phyloP scores from a whole-genome alignment of 2,797 vertebrate genomes.

The Gallirallus australis region DNA sequence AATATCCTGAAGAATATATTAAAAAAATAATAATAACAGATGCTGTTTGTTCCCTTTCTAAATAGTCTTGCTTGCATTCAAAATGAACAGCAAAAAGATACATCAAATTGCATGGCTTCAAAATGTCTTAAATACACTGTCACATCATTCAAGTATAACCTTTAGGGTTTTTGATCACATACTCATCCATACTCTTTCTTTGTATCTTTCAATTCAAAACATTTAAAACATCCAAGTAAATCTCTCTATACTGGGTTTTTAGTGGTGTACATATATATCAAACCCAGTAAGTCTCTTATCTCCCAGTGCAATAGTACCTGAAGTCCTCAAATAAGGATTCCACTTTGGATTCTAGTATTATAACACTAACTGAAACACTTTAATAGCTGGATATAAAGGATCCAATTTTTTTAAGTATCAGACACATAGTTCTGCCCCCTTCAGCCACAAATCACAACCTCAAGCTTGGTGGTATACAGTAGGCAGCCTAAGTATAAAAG shows the following conservation, averaged over 20 bases:
- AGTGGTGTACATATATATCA: not conserved
- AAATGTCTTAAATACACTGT: not conserved
- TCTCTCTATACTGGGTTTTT: not conserved
- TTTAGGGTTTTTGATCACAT: not conserved
- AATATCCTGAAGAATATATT: not conserved
- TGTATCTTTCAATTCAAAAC: not conserved
- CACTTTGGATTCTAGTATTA: not conserved
- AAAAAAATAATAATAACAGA: not conserved
- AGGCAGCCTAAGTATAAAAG: not conserved
- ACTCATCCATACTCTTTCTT: not conserved
- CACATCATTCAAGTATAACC: not conserved
- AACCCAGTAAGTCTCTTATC: not conserved
- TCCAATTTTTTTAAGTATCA: not conserved
- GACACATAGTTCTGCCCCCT: not conserved
- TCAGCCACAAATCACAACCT: not conserved
- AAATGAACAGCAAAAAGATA: not conserved
- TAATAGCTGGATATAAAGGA: not conserved
- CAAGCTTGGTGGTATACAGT: not conserved
- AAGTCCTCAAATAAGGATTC: not conserved
- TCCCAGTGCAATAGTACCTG: not conserved
- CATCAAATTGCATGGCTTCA: not conserved
- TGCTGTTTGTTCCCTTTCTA: not conserved
- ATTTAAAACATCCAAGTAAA: not conserved
- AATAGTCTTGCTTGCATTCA: not conserved
- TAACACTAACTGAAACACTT: not conserved